These are phyloP conservation scores for Dendroctonus valens DNA, from an alignment of 1,140 invertebrate genomes.

Conservation along the genomic window DNA sequence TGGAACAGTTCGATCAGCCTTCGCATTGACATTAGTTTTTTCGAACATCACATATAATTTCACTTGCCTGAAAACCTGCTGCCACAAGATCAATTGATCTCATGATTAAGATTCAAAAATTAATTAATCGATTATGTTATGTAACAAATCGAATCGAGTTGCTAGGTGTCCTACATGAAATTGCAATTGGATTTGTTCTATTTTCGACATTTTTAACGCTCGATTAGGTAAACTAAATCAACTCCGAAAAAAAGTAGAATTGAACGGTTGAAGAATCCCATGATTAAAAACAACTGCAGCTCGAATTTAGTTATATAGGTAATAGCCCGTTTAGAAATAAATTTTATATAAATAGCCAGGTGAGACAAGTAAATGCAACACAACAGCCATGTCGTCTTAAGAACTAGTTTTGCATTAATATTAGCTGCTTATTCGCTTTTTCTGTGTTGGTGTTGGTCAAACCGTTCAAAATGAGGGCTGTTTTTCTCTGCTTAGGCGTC, in stretches of 20 bases:
- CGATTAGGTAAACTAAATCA: constrained; percentile 8
- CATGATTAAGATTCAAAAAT: too few relatives aligned
- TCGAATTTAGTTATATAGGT: constrained; percentile 19
- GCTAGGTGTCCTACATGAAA: constrained; percentile 4
- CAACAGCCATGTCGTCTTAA: constrained; percentile 19
- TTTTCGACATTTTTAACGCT: constrained; percentile 19
- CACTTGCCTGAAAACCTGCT: too few relatives aligned
- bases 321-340: constrained; percentile 20
- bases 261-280: constrained; percentile 4
- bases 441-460: constrained; percentile 1
- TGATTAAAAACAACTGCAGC: constrained; percentile 17
- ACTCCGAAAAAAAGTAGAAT: constrained; percentile 9
- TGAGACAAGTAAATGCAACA: constrained; percentile 3
- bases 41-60: too few relatives aligned
- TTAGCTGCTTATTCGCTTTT: not conserved
- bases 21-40: too few relatives aligned
- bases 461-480: constrained; percentile 37
- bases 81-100: too few relatives aligned
- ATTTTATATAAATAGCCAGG: constrained; percentile 25
- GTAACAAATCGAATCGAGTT: not conserved
- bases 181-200: not conserved
- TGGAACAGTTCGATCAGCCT: too few relatives aligned
- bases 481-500: constrained; percentile 40
- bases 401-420: constrained; percentile 9
- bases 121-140: too few relatives aligned